Percentiles rank a stretch among this genome's conserved stretches.
These are phyloP conservation scores for Crambe crambe DNA, from an alignment of 37 sponge, comb jelly and placozoan genomes.

Conservation along the genomic window DNA sequence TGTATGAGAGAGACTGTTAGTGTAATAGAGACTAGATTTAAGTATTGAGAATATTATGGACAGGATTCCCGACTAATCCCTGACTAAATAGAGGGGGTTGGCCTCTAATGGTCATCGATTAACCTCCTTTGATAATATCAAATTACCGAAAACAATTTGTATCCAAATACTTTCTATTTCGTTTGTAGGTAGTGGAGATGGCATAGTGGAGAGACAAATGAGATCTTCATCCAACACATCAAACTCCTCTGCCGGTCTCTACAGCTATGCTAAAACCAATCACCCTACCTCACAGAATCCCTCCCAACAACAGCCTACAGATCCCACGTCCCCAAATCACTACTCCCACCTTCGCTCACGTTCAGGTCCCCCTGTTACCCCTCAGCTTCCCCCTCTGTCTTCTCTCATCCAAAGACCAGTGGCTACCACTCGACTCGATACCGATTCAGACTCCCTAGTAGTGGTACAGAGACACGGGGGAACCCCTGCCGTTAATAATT, in stretches of 20 bases:
- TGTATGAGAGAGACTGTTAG: too few species aligned
- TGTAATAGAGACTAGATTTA: too few species aligned
- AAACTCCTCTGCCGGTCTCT: not conserved
- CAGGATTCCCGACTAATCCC: too few species aligned
- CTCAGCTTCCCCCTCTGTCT: not conserved
- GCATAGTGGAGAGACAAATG: not conserved
- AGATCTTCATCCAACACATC: not conserved
- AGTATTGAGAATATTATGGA: too few species aligned
- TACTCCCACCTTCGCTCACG: not conserved
- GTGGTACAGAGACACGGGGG: not conserved
- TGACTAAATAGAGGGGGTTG: too few species aligned
- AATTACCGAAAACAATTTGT: too few species aligned
- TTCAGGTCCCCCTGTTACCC: not conserved
- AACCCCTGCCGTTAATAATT: not conserved
- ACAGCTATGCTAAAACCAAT: not conserved
- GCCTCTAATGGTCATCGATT: too few species aligned
- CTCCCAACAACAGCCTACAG: not conserved
- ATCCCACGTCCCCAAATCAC: not conserved
- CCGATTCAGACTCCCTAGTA: not conserved
- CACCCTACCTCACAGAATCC: not conserved
- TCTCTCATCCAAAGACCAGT: not conserved
- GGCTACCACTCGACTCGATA: not conserved
- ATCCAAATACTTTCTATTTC: too few species aligned
- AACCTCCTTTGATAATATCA: too few species aligned
- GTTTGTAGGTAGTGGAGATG: constrained; percentile 3